A percentile compares a stretch with the other conserved stretches of the same genome.
Conservation (phyloP, 2,888 invertebrate genomes). For the Drosophila parthenogenetica region DNA sequence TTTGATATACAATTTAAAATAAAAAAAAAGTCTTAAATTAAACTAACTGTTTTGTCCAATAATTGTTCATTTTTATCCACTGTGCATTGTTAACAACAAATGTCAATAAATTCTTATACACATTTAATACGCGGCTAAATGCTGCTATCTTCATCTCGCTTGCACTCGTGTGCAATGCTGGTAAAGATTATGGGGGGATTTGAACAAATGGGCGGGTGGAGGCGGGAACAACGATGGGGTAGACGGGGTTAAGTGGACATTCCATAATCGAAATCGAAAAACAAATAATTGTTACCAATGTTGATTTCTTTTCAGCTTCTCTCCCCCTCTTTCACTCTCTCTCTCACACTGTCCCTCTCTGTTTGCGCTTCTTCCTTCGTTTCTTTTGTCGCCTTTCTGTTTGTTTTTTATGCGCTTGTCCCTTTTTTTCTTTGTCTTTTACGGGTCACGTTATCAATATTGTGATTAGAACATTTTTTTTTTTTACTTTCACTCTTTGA, state of each 20-base stretch:
- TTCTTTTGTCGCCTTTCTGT: conserved; percentile 6
- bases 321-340: neutral
- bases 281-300: conserved; percentile 50
- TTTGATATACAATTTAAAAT: too few relatives aligned
- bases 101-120: conserved; percentile 29
- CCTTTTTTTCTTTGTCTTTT: conserved; percentile 12
- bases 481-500: conserved; percentile 27
- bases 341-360: neutral
- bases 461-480: conserved; percentile 24
- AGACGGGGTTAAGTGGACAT: conserved; percentile 21
- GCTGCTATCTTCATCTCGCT: neutral
- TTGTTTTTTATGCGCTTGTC: conserved; percentile 18
- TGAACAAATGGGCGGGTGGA: neutral
- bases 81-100: conserved; percentile 26
- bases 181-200: neutral
- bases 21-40: too few relatives aligned
- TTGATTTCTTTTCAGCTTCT: neutral
- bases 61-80: too few relatives aligned
- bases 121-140: conserved; percentile 16
- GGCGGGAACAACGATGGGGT: neutral
- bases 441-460: conserved; percentile 33
- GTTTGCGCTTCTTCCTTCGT: neutral
- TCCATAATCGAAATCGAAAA: conserved; percentile 55
- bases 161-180: neutral
- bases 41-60: too few relatives aligned